phyloP scores from a whole-genome alignment of 2,113 vertebrate genomes.

The Thryonomys swinderianus region DNA sequence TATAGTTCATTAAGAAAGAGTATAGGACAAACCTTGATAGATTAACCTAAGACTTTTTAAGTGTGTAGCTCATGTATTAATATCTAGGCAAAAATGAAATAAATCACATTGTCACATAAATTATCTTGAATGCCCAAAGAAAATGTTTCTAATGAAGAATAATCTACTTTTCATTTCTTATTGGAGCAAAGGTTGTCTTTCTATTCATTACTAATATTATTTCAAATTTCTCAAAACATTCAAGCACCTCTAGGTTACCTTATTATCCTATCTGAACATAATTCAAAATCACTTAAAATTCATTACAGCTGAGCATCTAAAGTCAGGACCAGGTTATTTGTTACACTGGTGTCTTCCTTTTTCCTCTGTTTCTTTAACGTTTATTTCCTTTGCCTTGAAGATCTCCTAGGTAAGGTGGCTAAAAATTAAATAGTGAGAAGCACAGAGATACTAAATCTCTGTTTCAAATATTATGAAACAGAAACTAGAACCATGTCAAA shows the following conservation, averaged over 20 bases:
- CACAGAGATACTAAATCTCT: not conserved
- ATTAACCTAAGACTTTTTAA: not conserved
- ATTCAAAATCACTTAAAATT: constrained; percentile 40
- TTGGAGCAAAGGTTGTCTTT: not conserved
- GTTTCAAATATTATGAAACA: not conserved
- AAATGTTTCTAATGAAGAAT: not conserved
- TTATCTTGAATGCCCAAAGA: not conserved
- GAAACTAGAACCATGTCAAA: not conserved
- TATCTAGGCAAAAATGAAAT: not conserved
- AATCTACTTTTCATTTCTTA: not conserved
- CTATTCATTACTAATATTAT: not conserved
- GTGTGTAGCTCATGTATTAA: not conserved
- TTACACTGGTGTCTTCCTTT: not conserved
- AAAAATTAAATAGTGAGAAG: not conserved
- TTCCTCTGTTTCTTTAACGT: not conserved
- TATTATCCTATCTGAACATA: not conserved
- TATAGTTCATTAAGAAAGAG: not conserved
- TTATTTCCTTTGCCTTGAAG: not conserved
- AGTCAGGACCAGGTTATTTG: not conserved
- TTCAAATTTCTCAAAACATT: not conserved
- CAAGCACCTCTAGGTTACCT: not conserved
- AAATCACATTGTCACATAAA: not conserved
- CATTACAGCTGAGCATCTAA: not conserved
- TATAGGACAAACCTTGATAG: not conserved
- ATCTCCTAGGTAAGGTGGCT: not conserved